phyloP scores from a whole-genome alignment of 2,888 invertebrate genomes.

The Pharmacophagus antenor region DNA sequence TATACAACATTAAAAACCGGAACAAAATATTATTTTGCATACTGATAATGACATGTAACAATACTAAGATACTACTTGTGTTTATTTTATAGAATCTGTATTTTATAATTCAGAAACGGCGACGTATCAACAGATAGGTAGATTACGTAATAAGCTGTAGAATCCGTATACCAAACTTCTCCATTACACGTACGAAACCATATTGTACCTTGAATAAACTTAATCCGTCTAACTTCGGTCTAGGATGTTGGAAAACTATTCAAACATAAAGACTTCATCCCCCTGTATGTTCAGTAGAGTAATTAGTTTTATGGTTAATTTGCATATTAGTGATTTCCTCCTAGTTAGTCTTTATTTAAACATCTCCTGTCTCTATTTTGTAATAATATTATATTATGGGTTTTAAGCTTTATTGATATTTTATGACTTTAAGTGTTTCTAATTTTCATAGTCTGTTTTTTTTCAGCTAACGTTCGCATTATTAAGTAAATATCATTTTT shows the following conservation, averaged over 20 bases:
- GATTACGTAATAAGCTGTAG: conserved; percentile 47
- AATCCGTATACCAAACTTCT: conserved; percentile 60
- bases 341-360: not conserved
- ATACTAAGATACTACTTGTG: too few relatives aligned
- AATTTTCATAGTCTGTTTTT: too few relatives aligned
- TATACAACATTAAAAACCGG: too few relatives aligned
- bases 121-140: conserved; percentile 31
- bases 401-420: too few relatives aligned
- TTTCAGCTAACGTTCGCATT: too few relatives aligned
- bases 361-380: conserved; percentile 19
- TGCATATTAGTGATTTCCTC: not conserved
- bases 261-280: conserved; percentile 61
- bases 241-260: conserved; percentile 61
- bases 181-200: conserved; percentile 56
- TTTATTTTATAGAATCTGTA: too few relatives aligned
- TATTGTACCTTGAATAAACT: conserved; percentile 63
- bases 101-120: not conserved
- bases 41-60: too few relatives aligned
- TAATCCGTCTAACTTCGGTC: conserved; percentile 47
- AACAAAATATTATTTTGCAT: too few relatives aligned
- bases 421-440: too few relatives aligned
- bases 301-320: conserved; percentile 54
- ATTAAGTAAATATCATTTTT: too few relatives aligned
- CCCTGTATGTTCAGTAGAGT: conserved; percentile 50
- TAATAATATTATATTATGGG: not conserved